A percentile compares a stretch with the other conserved stretches of the same genome.
Evolutionary conservation across 2,113 vertebrate genomes (phyloP).

Genomic region (Chamaetylas fuelleborni): DNA sequence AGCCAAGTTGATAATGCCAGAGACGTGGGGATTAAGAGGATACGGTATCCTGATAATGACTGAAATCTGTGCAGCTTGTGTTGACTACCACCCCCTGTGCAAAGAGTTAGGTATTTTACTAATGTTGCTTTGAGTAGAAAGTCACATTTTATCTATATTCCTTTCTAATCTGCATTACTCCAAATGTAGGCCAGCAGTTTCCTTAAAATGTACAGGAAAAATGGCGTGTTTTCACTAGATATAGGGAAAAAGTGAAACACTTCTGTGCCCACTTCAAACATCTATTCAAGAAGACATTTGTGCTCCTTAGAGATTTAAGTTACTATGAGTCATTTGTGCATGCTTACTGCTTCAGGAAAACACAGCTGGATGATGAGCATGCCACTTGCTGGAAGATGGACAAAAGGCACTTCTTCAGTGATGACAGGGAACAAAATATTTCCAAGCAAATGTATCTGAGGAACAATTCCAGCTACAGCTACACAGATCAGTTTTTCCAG

Average conservation of each 20-base stretch:
- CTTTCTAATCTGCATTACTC: not conserved
- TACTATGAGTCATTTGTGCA: not conserved
- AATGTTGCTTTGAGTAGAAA: not conserved
- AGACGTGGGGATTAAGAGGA: not conserved
- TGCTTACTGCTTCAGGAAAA: not conserved
- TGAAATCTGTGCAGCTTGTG: not conserved
- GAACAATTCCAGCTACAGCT: conserved; percentile 35
- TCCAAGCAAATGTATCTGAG: not conserved
- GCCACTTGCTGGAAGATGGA: not conserved
- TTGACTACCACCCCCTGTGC: not conserved
- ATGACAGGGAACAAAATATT: conserved; percentile 5
- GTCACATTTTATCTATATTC: not conserved
- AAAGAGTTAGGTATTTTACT: not conserved
- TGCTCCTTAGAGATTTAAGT: not conserved
- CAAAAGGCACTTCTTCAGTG: not conserved
- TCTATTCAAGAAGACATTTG: not conserved
- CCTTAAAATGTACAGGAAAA: not conserved
- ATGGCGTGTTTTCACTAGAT: not conserved
- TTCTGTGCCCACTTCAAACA: not conserved
- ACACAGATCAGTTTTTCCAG: not conserved
- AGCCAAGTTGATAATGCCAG: not conserved
- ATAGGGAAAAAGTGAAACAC: not conserved
- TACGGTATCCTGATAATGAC: not conserved
- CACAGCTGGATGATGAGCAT: not conserved
- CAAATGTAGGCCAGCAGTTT: not conserved